Evolutionary conservation across 2,113 vertebrate genomes (phyloP), one percentile per base, ranked within the genome.

Genomic region (Ochotona curzoniae): DNA sequence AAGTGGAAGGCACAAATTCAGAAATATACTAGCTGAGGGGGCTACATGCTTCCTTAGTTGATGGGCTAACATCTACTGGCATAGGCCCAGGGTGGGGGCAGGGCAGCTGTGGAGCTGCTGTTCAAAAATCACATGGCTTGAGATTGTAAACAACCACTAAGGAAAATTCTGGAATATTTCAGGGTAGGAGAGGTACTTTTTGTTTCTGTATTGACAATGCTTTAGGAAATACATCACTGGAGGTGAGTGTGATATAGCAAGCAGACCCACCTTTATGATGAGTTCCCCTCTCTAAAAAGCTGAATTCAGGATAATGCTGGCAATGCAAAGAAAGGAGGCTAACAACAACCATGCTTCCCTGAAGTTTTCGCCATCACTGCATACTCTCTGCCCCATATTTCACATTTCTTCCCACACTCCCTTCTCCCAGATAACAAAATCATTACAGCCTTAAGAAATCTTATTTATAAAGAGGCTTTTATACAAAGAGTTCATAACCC

Each of bases 401-500:
- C 60, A 94, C 92, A 89, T 96, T 93, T 93, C 93, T 94, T 93
- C 94, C 93, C 93, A 89, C 90, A 95, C 85, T 91, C 90, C 69
- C 86, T 92, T 5, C 88, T 96, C 89, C 75, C 83, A 96, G 87
- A 97, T 94, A 96, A 95, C 94, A 95, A 91, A 96, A 97, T 96
- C 94, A 94, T 93, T 88, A 63, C 73, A 85, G 96, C 94, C 83
- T 91, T 96, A 97, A 96, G 96, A 96, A 96, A 96, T 95, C 94
- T 88, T 96, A 97, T 94, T 96, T 94, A 97, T 96, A 97, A 97
- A 96, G 97, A 91, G 89, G 89, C 96, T 96, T 97, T 97, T 96
- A 97, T 97, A 86, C 84, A 88, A 95, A 90, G 95, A 97, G 96
- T 97, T 97, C 97, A 97, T 84, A 96, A 95, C 97, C 96, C 93